Percentiles rank a stretch among this genome's conserved stretches.
Conservation (phyloP, 2,888 invertebrate genomes). For the Polyommatus iphigenia region DNA sequence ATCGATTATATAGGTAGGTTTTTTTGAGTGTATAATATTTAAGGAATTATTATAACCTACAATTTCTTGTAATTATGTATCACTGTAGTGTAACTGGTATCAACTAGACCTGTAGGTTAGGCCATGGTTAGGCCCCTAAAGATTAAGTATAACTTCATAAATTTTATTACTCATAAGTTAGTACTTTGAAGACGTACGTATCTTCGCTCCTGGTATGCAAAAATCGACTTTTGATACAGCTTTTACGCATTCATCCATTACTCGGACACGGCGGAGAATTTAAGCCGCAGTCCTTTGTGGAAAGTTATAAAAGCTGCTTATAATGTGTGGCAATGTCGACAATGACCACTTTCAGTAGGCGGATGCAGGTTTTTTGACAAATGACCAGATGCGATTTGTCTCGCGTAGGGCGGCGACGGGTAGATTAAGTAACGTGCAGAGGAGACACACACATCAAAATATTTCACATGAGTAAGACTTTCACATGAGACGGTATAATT, state of each 20-base stretch:
- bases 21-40: no score
- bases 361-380: conserved; percentile 80
- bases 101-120: no score
- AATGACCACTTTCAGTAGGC: conserved; percentile 72
- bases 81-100: no score
- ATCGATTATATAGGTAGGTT: no score
- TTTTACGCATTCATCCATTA: conserved; percentile 54
- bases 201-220: not conserved
- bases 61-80: no score
- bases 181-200: no score
- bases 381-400: conserved; percentile 78
- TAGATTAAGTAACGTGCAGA: conserved; percentile 49
- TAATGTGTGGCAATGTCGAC: conserved; percentile 50
- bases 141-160: no score
- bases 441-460: not conserved
- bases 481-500: no score
- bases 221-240: conserved; percentile 45
- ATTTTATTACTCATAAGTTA: not conserved
- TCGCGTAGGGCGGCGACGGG: conserved; percentile 68
- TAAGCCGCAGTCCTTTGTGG: conserved; percentile 46
- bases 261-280: conserved; percentile 40
- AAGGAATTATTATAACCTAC: no score
- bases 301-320: conserved; percentile 46
- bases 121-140: no score
- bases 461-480: not conserved